These are phyloP conservation scores for Diadumene lineata DNA, from an alignment of 92 coral and sea anemone species.

Conservation along the genomic window DNA sequence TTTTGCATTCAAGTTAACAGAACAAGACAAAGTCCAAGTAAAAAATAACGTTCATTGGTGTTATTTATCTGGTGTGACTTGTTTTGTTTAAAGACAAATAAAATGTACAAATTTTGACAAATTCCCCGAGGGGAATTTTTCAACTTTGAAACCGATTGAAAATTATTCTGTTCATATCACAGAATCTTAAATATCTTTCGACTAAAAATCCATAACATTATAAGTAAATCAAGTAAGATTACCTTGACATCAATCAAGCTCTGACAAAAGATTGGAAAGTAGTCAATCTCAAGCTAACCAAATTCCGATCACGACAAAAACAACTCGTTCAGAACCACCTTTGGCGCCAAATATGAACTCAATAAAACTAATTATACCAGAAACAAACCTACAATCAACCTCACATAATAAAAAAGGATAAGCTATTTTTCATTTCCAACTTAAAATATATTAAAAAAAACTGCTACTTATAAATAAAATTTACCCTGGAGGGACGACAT, in stretches of 20 bases:
- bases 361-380: background rate
- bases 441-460: background rate
- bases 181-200: too few relatives aligned
- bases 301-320: background rate
- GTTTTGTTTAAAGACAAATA: background rate
- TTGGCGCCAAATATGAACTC: constrained; percentile 53
- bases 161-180: too few relatives aligned
- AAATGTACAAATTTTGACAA: background rate
- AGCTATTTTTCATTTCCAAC: background rate
- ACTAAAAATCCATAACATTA: too few relatives aligned
- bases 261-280: background rate
- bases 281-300: background rate
- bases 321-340: background rate
- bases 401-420: background rate
- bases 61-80: background rate
- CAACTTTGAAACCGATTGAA: background rate
- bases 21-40: background rate
- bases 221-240: background rate
- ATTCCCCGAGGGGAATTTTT: background rate
- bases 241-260: background rate
- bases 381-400: background rate
- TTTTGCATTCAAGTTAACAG: background rate
- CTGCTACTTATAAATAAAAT: constrained; percentile 1
- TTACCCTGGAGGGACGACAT: constrained; percentile 86
- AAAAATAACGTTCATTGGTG: background rate